These are phyloP conservation scores for Gorsachius goisagi DNA, from an alignment of 2,113 vertebrate species.

Conservation along the genomic window DNA sequence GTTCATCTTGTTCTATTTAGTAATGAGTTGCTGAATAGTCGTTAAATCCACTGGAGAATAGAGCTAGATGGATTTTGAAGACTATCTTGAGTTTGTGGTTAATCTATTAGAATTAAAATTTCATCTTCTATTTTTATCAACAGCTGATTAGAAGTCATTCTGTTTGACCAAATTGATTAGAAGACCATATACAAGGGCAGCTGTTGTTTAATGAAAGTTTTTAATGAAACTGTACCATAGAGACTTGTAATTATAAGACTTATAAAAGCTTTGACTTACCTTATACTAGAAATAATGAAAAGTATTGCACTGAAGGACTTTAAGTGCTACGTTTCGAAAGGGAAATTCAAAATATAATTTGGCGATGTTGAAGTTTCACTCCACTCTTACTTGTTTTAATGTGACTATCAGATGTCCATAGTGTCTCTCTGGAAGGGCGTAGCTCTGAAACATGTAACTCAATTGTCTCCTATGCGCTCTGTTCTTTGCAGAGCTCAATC, in stretches of 20 bases:
- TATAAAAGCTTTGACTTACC: conserved; percentile 81
- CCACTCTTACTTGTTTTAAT: conserved; percentile 2
- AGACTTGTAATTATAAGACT: conserved; percentile 81
- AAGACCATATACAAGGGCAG: conserved; percentile 85
- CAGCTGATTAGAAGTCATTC: conserved; percentile 96
- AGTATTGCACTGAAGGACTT: conserved; percentile 67
- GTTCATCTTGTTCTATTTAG: conserved; percentile 95
- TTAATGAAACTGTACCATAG: conserved; percentile 84
- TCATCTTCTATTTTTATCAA: conserved; percentile 99
- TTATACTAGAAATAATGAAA: conserved; percentile 46
- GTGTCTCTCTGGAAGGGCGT: neutral
- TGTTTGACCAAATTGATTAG: conserved; percentile 87
- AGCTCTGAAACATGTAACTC: neutral
- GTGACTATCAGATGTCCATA: neutral
- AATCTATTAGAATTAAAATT: conserved; percentile 96
- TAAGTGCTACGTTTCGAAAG: conserved; percentile 64
- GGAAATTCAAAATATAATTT: conserved; percentile 58
- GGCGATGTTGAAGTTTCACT: conserved; percentile 37
- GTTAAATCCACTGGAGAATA: conserved; percentile 90
- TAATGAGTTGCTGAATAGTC: conserved; percentile 95
- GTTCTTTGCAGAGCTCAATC: neutral
- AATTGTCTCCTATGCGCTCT: neutral
- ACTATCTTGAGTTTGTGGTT: conserved; percentile 91
- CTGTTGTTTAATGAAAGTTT: conserved; percentile 86
- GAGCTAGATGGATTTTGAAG: conserved; percentile 84